Evolutionary conservation across 2,888 invertebrate genomes (phyloP).

Genomic region (Drosophila kambysellisi): DNA sequence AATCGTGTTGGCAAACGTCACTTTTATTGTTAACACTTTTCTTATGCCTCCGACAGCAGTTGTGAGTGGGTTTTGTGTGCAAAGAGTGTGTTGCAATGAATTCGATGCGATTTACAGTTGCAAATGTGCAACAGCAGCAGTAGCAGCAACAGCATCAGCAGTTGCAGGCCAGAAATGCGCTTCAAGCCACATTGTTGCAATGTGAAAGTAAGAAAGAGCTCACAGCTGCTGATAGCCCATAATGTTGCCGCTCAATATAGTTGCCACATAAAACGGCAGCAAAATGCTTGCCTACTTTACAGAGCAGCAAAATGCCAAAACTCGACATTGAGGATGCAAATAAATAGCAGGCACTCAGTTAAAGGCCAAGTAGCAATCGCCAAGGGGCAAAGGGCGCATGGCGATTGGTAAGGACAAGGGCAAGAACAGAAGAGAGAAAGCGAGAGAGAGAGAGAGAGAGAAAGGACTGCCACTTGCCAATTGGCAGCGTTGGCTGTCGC

Average conservation of each 20-base stretch:
- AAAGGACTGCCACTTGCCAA: conserved; percentile 1
- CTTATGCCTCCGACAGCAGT: background rate
- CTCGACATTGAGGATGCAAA: conserved; percentile 3
- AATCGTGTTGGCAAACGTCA: conserved; percentile 23
- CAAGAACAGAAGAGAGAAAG: background rate
- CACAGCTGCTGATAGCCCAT: background rate
- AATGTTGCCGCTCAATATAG: conserved; percentile 8
- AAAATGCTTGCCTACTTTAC: conserved; percentile 30
- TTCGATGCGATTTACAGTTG: conserved; percentile 45
- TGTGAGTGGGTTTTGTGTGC: background rate
- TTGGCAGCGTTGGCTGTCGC: conserved; percentile 14
- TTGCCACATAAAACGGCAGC: conserved; percentile 9
- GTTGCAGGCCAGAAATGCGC: background rate
- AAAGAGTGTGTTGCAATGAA: conserved; percentile 4
- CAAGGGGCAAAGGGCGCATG: background rate
- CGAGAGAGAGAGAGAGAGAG: background rate
- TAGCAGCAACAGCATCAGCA: background rate
- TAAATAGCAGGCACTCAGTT: background rate
- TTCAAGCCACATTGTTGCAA: conserved; percentile 43
- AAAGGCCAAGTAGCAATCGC: conserved; percentile 2
- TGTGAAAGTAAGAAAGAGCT: conserved; percentile 2
- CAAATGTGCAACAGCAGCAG: conserved; percentile 6
- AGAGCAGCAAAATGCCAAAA: conserved; percentile 31
- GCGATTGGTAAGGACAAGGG: background rate
- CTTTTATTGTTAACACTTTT: conserved; percentile 55